Percentiles rank a stretch among this genome's conserved stretches.
These are phyloP conservation scores for Diogma glabrata DNA, from an alignment of 2,888 invertebrate species.

Conservation along the genomic window DNA sequence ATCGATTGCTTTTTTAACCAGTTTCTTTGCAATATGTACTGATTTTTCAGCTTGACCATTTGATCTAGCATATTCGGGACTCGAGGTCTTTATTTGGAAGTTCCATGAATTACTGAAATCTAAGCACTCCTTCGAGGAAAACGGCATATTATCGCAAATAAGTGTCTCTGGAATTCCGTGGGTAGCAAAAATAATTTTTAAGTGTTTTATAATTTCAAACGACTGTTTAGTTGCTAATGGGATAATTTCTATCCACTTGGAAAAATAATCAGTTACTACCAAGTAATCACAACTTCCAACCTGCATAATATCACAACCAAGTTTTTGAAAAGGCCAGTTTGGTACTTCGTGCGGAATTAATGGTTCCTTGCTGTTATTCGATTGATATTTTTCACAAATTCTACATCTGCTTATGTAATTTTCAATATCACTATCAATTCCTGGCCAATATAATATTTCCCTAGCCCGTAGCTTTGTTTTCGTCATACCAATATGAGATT, in stretches of 20 bases:
- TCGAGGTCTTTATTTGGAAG: neutral
- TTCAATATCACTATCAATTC: constrained; percentile 8
- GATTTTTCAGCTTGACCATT: constrained; percentile 2
- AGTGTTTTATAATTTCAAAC: constrained; percentile 10
- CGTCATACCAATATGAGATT: constrained; percentile 10
- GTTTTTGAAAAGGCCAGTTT: too few species aligned
- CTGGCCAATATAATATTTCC: constrained; percentile 2
- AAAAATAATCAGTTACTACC: constrained; percentile 11
- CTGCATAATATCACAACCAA: too few species aligned
- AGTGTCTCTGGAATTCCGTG: constrained; percentile 10
- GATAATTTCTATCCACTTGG: constrained; percentile 16
- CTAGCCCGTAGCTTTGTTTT: neutral
- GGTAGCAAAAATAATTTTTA: constrained; percentile 15
- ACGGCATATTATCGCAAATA: constrained; percentile 6
- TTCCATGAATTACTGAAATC: neutral
- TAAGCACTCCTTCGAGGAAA: constrained; percentile 1
- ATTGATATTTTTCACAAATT: constrained; percentile 8
- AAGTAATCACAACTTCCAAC: too few species aligned
- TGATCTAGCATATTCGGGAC: neutral
- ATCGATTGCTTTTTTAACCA: neutral
- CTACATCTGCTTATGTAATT: constrained; percentile 4
- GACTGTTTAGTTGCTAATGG: constrained; percentile 1
- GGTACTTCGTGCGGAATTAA: too few species aligned
- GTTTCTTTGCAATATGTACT: neutral
- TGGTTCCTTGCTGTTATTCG: too few species aligned